Base-by-base conservation (phyloP, 2,888 invertebrate species). In the Cactoblastis cactorum region DNA sequence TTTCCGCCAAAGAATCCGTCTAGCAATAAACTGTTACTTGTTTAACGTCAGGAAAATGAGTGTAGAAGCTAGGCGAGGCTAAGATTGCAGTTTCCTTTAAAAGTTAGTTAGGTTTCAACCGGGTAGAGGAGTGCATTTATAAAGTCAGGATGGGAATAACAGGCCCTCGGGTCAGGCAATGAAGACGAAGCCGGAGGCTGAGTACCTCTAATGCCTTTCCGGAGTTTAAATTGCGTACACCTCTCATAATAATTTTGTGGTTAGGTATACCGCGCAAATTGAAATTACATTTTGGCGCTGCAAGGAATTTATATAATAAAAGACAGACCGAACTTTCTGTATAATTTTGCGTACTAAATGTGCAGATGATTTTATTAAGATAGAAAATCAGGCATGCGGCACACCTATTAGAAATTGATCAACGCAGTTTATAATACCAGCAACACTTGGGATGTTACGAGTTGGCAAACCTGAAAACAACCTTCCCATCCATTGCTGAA, bases 1-100 rank as follows among this genome's bases (percentile, higher is more conserved):
- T 77, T 79, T 37, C 71, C 72, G 65, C 50, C 46, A 60, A 63
- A 65, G 74, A 76, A 75, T 74, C 67, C 67, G 62, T 67, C 65
- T 63, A 64, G 75, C 61, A 73, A 79, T 81, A 82, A 80, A 81
- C 74, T 73, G 76, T 76, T 76, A 71, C 75, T 78, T 77, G 81
- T 77, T 80, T 80, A 81, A 75, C 71, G 73, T 71, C 56, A 64
- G 59, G 67, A 71, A 77, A 80, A 80, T 74, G 75, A 71, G 71
- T 56, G 67, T 61, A 49, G 50, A 64, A 61, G 63, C 56, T 57
- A 65, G 65, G 56, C 60, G 59, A 63, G 62, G 64, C 62, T 71
- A 60, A 54, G 64, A 65, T 63, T 65, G 66, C 71, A 71, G 80
- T 77, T 78, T 80, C 77, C 78, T 77, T 76, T n/a, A n/a, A 69